Evolutionary conservation across 2,888 invertebrate genomes (phyloP), one percentile per base, ranked within the genome.

Genomic region (Fragum fragum): DNA sequence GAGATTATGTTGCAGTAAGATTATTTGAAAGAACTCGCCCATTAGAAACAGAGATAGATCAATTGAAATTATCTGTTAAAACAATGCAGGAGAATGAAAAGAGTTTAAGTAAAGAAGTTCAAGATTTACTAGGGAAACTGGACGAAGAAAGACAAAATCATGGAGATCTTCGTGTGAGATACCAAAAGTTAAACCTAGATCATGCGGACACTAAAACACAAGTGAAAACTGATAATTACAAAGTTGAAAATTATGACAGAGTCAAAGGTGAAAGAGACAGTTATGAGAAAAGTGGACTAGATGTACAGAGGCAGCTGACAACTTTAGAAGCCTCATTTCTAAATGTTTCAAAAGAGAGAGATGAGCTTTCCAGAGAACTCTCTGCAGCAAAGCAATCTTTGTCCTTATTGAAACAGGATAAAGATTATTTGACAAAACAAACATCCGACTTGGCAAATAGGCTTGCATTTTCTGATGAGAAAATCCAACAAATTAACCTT

Each of bases 401-500:
- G 42, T 86, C 92, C 7, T 81, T 94, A 47, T 79, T 94, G 68
- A 91, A 91, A 71, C 93, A 94, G 81, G 94, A 94, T 90, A 94
- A 94, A 77, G 94, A 94, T 23, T 94, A 93, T 83, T 87, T 94
- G 75, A 90, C 90, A n/a, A 91, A 91, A 32, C 94, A 94, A 76
- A 88, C 88, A 21, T 84, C 89, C 23, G 94, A 94, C 52, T 70
- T 89, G 5, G 86, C 88, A 14, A 92, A 93, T 83, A 90, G 92
- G 52, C 73, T 89, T 18, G 77, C 89, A 5, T 92, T 92, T 70
- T 84, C 90, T 14, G 94, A 94, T 63, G 94, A 94, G 72, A 92
- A 92, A 79, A 68, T 91, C 0, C 89, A 90, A 63, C 90, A 91
- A 73, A 73, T 91, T 1, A 89, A 88, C 69, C 86, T 90, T 14